Base-by-base conservation (phyloP, 2,797 vertebrate genomes). In the Sylvia borin region DNA sequence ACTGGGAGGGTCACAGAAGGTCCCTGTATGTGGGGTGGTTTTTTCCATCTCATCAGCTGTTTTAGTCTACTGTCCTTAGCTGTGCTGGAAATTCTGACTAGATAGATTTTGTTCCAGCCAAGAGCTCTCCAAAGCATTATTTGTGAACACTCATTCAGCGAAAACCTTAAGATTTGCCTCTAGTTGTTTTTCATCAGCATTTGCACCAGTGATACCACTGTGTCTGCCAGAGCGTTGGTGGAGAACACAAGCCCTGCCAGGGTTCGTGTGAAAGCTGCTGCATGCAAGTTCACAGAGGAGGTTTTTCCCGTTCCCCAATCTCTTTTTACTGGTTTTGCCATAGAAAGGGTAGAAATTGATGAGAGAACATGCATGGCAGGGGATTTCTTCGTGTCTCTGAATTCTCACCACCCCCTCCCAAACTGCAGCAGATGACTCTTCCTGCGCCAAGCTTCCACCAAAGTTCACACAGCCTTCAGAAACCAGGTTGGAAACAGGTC, bases 11-110 rank as follows among this genome's bases (percentile, higher is more conserved):
- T 74, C 71, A 11, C 2, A 11, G 95, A 76, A 94, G 74, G 47
- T 77, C 50, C 54, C 83, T 54, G 9, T 65, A 26, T 0, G 1
- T 24, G 22, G 71, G 42, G 50, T 73, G 38, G 19, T 7, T 71
- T 92, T 85, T 96, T 90, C 68, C 92, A 88, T 2, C n/a, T 89
- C 85, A 79, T 78, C 67, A 77, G 64, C 67, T 53, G 58, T 22
- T 88, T 70, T 58, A 66, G 18, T 54, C 50, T 73, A 47, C 21
- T 45, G 58, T 72, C 80, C 62, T 66, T 65, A 88, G 34, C 48
- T 86, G 42, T 54, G 74, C 53, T 93, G 96, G 96, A 96, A 96
- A 95, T 88, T 95, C 80, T 96, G 95, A 96, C 68, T 75, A 66
- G 48, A 40, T 20, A 48, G 45, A 42, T 61, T 85, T 74, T 68